Conservation (phyloP, 2,113 vertebrate species). For the Grammomys dolichurus region DNA sequence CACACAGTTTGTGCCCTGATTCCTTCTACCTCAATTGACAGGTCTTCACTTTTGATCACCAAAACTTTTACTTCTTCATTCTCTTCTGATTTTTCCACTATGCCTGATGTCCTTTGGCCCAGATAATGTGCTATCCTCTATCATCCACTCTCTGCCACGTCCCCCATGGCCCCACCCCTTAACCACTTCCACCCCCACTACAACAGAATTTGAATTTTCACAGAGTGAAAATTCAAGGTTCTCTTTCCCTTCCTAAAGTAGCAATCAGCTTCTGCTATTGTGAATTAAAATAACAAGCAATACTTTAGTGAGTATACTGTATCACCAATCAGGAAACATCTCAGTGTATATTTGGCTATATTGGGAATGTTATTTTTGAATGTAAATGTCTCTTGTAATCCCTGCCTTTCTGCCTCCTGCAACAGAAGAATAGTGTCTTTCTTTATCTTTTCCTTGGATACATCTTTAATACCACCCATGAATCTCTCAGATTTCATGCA, state of each 20-base stretch:
- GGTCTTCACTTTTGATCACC: neutral
- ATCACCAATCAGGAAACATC: neutral
- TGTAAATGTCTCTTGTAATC: neutral
- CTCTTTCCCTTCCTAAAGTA: no score
- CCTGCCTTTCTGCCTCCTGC: neutral
- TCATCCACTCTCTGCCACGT: neutral
- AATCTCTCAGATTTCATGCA: neutral
- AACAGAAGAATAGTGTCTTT: neutral
- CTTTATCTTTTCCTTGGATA: neutral
- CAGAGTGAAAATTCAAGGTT: rapidly evolving
- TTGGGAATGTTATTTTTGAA: neutral
- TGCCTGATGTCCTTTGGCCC: neutral
- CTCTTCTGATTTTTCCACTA: neutral
- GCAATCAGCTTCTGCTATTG: rapidly evolving
- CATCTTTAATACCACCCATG: neutral
- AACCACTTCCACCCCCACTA: rapidly evolving
- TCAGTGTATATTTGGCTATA: neutral
- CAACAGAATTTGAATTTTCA: no score
- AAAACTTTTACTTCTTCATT: neutral
- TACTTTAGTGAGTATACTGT: neutral
- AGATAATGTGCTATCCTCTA: rapidly evolving
- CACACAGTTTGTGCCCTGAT: rapidly evolving
- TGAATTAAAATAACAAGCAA: neutral
- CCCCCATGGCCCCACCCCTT: rapidly evolving
- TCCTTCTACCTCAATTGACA: no score